Base-by-base conservation (phyloP, 1,140 invertebrate species). In the Marisa cornuarietis region DNA sequence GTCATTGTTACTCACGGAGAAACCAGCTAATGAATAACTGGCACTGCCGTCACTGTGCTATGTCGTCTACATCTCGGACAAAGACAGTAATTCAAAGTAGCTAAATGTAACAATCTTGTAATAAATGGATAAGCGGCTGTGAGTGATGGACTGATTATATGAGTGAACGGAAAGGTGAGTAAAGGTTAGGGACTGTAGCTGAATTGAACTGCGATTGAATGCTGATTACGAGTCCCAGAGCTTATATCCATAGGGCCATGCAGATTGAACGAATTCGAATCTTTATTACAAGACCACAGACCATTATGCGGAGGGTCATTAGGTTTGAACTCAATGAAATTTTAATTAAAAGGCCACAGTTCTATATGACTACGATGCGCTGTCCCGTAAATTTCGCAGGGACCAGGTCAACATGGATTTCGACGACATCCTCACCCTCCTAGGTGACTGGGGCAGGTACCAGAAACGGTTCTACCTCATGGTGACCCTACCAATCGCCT, bases 391-490 rank as follows among this genome's bases (percentile, higher is more conserved):
- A 42, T 13, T 42, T 11, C 14, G 8, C 18, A 74, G 18, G 8
- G 54, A 22, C 72, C 62, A 65, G 31, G 5, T 20, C 58, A 66
- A 42, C 5, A 79, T 81, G 76, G 77, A 71, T 22, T 81, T 75
- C 62, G 76, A 81, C 26, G 72, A 79, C 24, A 71, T 74, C 9
- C 26, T 81, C 0, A 51, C 31, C 14, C 26, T 66, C 11, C n/a
- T 81, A 5, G 80, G 80, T 14, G 76, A 81, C 49, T 81, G 69
- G 42, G 80, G 80, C 9, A 63, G 31, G 24, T 81, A 81, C 71
- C 80, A 81, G 77, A 79, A 79, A 51, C 18, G 71, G 63, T 73
- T 79, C 22, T 81, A 78, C 58, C 51, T 73, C 13, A 51, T 81
- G 22, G 62, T 81, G 26, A 68, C 66, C 42, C 16, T 81, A 7